Percentiles rank a stretch among this genome's conserved stretches.
Evolutionary conservation across 2,113 vertebrate genomes (phyloP).

Genomic region (Bungarus multicinctus): DNA sequence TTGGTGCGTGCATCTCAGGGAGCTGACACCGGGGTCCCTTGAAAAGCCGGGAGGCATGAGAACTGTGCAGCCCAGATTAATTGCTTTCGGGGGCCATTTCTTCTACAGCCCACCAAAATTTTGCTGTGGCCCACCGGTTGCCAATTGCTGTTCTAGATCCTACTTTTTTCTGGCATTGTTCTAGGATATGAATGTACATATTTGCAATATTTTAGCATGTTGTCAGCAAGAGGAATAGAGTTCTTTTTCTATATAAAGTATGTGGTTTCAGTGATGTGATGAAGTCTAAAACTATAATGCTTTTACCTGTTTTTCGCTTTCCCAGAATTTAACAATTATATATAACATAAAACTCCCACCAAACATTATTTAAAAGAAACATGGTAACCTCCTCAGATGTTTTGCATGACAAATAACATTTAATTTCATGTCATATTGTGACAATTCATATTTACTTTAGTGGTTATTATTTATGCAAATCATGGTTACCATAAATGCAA

Average conservation of each 20-base stretch:
- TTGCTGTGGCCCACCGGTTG: too few species aligned
- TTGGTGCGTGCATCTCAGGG: too few species aligned
- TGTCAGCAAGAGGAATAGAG: not conserved
- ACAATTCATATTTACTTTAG: conserved; percentile 29
- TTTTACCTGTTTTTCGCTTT: conserved; percentile 35
- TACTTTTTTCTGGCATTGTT: conserved; percentile 38
- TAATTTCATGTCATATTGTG: conserved; percentile 34
- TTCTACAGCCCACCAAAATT: too few species aligned
- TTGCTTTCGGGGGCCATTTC: too few species aligned
- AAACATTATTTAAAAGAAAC: conserved; percentile 48
- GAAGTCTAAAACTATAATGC: conserved; percentile 31
- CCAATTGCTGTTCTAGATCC: not conserved
- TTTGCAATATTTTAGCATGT: conserved; percentile 5
- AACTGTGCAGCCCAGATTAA: too few species aligned
- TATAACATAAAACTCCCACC: conserved; percentile 50
- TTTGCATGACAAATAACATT: conserved; percentile 48
- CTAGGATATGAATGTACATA: conserved; percentile 12
- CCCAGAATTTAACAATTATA: conserved; percentile 44
- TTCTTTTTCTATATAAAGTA: conserved; percentile 28
- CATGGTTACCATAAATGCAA: not conserved
- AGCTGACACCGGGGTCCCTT: too few species aligned
- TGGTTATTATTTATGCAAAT: not conserved
- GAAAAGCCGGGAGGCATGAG: too few species aligned
- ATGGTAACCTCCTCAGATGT: conserved; percentile 45
- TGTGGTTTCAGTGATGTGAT: not conserved